Conservation (phyloP, 2,888 invertebrate genomes). For the Thymelicus lineola region DNA sequence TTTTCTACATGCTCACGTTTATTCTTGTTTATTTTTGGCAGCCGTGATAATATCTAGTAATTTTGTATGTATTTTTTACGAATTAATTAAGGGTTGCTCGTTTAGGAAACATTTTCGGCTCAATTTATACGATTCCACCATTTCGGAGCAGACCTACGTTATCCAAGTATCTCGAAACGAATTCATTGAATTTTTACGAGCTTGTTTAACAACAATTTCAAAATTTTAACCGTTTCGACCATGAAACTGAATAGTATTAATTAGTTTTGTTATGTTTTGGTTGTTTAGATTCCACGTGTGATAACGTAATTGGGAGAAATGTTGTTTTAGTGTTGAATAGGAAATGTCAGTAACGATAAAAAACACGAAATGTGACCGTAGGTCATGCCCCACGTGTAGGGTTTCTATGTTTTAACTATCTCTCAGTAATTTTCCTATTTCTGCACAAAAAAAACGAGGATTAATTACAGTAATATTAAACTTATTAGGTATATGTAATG, state of each 20-base stretch:
- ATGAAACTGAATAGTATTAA: conserved; percentile 32
- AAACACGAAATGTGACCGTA: background rate
- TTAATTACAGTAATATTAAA: too few species aligned
- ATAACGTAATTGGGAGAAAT: conserved; percentile 7
- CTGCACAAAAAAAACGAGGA: too few species aligned
- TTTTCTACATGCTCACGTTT: conserved; percentile 18
- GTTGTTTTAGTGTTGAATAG: conserved; percentile 1
- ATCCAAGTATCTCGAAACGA: conserved; percentile 29
- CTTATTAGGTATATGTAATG: too few species aligned
- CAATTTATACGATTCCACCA: conserved; percentile 28
- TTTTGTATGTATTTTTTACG: conserved; percentile 41
- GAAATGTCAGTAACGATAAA: background rate
- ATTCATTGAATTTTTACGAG: conserved; percentile 36
- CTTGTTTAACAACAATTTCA: conserved; percentile 12
- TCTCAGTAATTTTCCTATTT: too few species aligned
- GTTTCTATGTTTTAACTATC: too few species aligned
- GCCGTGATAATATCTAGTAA: conserved; percentile 40
- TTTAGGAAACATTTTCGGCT: conserved; percentile 27
- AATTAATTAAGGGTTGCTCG: conserved; percentile 42
- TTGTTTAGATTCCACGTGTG: conserved; percentile 10
- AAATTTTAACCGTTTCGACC: conserved; percentile 21
- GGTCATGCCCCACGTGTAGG: too few species aligned
- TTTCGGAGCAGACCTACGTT: conserved; percentile 20
- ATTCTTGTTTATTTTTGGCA: conserved; percentile 36
- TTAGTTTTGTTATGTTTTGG: conserved; percentile 28